A percentile compares a stretch with the other conserved stretches of the same genome.
These are phyloP conservation scores for Drosophila robusta DNA, from an alignment of 2,888 invertebrate species.

Conservation along the genomic window DNA sequence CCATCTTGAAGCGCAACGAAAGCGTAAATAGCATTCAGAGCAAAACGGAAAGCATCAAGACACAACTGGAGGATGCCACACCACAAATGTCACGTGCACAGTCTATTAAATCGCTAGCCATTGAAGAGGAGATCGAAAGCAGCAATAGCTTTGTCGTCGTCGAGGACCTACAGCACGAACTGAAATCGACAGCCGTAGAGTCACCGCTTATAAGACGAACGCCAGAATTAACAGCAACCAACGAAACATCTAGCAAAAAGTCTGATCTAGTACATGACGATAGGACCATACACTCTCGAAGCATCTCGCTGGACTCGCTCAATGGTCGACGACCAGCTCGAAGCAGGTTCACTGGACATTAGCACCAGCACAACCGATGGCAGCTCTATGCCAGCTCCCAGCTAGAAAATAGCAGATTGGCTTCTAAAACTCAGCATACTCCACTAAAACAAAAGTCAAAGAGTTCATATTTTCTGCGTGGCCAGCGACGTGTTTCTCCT, in stretches of 20 bases:
- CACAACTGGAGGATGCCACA: constrained; percentile 72
- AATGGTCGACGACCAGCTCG: constrained; percentile 66
- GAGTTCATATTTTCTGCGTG: constrained; percentile 81
- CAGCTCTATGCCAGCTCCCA: constrained; percentile 64
- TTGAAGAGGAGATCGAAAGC: constrained; percentile 83
- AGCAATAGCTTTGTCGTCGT: constrained; percentile 71
- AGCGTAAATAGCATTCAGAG: constrained; percentile 76
- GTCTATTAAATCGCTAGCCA: constrained; percentile 86
- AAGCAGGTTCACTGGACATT: constrained; percentile 59
- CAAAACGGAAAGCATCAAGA: constrained; percentile 79
- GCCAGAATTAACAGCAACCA: constrained; percentile 6
- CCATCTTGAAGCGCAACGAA: constrained; percentile 60
- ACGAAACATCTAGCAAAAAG: constrained; percentile 24
- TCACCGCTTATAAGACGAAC: constrained; percentile 2
- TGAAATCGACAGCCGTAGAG: constrained; percentile 29
- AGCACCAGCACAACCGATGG: constrained; percentile 74
- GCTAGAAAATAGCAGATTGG: constrained; percentile 31
- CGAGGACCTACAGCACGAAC: constrained; percentile 56
- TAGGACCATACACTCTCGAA: constrained; percentile 44
- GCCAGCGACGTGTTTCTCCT: constrained; percentile 82
- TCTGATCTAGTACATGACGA: constrained; percentile 26
- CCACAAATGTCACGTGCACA: constrained; percentile 76
- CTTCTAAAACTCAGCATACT: constrained; percentile 57
- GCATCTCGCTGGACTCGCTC: constrained; percentile 79
- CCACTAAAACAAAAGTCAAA: constrained; percentile 83